These are phyloP conservation scores for Neria commutata DNA, from an alignment of 2,888 invertebrate genomes.

Conservation along the genomic window DNA sequence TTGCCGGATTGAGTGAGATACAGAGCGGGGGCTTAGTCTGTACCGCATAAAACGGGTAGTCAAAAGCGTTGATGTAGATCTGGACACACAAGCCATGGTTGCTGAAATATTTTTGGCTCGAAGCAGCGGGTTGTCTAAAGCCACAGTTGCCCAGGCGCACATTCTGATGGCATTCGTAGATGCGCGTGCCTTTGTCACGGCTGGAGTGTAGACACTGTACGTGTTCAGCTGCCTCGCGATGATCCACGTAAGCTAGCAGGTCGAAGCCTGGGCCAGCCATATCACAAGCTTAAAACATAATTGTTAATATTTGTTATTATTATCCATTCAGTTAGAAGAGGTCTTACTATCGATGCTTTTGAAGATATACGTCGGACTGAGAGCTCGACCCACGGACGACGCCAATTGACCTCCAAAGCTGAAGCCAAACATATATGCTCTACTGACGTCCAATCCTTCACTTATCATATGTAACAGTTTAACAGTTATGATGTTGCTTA, in stretches of 20 bases:
- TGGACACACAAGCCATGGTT: conserved; percentile 57
- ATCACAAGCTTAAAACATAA: conserved; percentile 50
- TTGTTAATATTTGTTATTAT: not conserved
- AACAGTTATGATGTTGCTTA: conserved; percentile 43
- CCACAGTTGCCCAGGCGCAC: conserved; percentile 58
- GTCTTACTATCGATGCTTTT: conserved; percentile 56
- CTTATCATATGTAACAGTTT: conserved; percentile 42
- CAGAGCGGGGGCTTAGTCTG: conserved; percentile 43
- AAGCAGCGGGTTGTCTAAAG: conserved; percentile 49
- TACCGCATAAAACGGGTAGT: conserved; percentile 55
- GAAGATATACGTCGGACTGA: conserved; percentile 42
- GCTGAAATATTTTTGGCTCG: conserved; percentile 47
- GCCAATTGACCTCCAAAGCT: conserved; percentile 59
- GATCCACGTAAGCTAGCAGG: conserved; percentile 43
- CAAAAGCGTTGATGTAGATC: conserved; percentile 58
- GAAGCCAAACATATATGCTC: conserved; percentile 58
- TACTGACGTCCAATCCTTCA: conserved; percentile 48
- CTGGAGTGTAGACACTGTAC: conserved; percentile 59
- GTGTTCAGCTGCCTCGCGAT: conserved; percentile 51
- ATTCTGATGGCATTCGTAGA: conserved; percentile 56
- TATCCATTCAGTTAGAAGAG: not conserved
- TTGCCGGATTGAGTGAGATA: conserved; percentile 36
- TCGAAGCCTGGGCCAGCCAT: conserved; percentile 61
- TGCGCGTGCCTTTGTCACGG: conserved; percentile 55
- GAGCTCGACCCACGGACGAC: conserved; percentile 47